Percentiles rank a stretch among this genome's conserved stretches.
phyloP scores from a whole-genome alignment of 2,797 vertebrate species.

The Mormyrus hasselquistii region DNA sequence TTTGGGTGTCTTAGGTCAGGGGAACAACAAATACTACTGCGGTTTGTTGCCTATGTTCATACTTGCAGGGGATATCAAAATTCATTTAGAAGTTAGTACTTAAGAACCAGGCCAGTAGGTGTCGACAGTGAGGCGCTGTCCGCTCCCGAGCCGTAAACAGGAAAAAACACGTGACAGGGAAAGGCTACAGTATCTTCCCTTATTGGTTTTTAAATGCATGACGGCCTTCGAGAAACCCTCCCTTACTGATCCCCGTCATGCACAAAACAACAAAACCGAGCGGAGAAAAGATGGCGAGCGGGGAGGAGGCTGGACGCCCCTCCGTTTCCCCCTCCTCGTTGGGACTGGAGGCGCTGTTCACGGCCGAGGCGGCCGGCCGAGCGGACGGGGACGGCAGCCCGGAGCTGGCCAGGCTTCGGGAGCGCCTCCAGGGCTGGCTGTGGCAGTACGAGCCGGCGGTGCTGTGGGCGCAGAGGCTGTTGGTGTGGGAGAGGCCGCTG shows the following conservation, averaged over 20 bases:
- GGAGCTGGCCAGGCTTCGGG: slow-evolving; percentile 67
- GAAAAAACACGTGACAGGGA: slow-evolving; percentile 53
- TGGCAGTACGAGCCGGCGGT: slow-evolving; percentile 74
- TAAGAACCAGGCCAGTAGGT: slow-evolving; percentile 23
- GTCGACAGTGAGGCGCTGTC: slow-evolving; percentile 3
- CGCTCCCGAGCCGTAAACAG: slow-evolving; percentile 50
- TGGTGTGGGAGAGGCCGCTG: slow-evolving; percentile 93
- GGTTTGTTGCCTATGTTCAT: neutral
- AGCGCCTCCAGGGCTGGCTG: slow-evolving; percentile 68
- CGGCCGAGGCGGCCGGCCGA: slow-evolving; percentile 57
- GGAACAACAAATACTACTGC: neutral
- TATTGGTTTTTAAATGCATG: slow-evolving; percentile 27
- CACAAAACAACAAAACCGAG: slow-evolving; percentile 54
- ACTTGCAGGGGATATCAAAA: neutral
- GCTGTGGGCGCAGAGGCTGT: slow-evolving; percentile 73
- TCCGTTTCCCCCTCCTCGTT: slow-evolving; percentile 50
- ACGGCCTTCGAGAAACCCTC: slow-evolving; percentile 20
- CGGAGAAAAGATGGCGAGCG: slow-evolving; percentile 64
- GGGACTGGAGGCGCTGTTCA: slow-evolving; percentile 62
- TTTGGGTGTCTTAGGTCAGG: neutral
- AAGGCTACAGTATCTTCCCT: slow-evolving; percentile 22
- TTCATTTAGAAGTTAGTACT: neutral
- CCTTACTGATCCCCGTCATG: slow-evolving; percentile 46
- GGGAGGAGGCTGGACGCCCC: slow-evolving; percentile 58
- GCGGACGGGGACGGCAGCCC: slow-evolving; percentile 52